Percentiles rank a stretch among this genome's conserved stretches.
phyloP scores from a whole-genome alignment of 2,797 vertebrate species.

The Hyperoplus lanceolatus region DNA sequence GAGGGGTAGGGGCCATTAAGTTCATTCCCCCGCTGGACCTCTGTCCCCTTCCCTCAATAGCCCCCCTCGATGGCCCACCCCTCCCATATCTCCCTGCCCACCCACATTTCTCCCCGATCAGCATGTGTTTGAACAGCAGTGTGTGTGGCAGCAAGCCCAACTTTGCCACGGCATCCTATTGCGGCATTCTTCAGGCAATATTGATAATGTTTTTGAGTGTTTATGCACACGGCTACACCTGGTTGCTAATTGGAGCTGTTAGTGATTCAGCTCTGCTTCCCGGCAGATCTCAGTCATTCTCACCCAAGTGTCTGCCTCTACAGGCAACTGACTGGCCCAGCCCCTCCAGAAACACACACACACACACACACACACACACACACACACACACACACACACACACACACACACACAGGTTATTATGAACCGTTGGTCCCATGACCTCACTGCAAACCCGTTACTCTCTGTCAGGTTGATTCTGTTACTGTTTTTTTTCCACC shows the following conservation, averaged over 20 bases:
- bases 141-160: slow-evolving; percentile 16
- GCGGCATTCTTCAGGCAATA: slow-evolving; percentile 9
- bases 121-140: slow-evolving; percentile 59
- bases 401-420: slow-evolving; percentile 53
- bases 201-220: slow-evolving; percentile 15
- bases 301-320: slow-evolving; percentile 78
- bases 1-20: slow-evolving; percentile 69
- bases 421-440: slow-evolving; percentile 77
- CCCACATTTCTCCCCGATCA: slow-evolving; percentile 58
- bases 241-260: slow-evolving; percentile 60
- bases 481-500: slow-evolving; percentile 82
- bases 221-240: slow-evolving; percentile 52
- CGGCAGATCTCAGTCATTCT: slow-evolving; percentile 72
- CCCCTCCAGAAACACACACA: slow-evolving; percentile 43
- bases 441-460: slow-evolving; percentile 81
- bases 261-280: slow-evolving; percentile 75
- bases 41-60: slow-evolving; percentile 68
- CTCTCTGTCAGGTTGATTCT: slow-evolving; percentile 82
- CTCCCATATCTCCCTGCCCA: slow-evolving; percentile 56
- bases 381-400: no score
- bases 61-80: slow-evolving; percentile 7
- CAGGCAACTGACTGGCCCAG: slow-evolving; percentile 66
- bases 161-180: not conserved
- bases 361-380: slow-evolving; percentile 40
- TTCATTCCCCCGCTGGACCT: slow-evolving; percentile 73